Evolutionary conservation across 2,113 vertebrate genomes (phyloP).

Genomic region (Ameiurus melas): DNA sequence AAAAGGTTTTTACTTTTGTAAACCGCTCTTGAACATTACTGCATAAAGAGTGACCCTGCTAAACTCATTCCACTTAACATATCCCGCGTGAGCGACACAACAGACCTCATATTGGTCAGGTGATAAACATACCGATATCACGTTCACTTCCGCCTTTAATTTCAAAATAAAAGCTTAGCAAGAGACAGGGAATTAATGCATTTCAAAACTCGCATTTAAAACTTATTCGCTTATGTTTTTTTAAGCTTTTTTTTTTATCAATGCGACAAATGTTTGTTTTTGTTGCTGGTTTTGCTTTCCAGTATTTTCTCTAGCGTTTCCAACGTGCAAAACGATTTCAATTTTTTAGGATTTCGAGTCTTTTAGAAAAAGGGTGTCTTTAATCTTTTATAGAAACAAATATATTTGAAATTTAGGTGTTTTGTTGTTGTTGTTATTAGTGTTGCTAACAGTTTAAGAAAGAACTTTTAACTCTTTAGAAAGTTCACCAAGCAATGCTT

Average conservation of each 20-base stretch:
- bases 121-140: constrained; percentile 53
- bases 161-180: constrained; percentile 63
- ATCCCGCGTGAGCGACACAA: background rate
- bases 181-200: background rate
- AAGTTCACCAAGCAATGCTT: background rate
- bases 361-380: too few species aligned
- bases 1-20: background rate
- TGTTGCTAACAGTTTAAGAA: background rate
- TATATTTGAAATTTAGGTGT: too few species aligned
- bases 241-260: background rate
- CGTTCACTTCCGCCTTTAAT: constrained; percentile 41
- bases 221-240: background rate
- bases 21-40: background rate
- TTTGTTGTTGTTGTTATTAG: background rate
- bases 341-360: background rate
- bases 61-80: background rate
- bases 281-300: background rate
- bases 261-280: background rate
- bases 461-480: background rate
- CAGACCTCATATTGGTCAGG: constrained; percentile 56
- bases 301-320: background rate
- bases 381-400: too few species aligned
- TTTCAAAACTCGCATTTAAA: background rate
- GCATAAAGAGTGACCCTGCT: background rate
- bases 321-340: background rate